Evolutionary conservation across 2,888 invertebrate species (phyloP), one percentile per base, ranked within the genome.

Genomic region (Anodontia alba): DNA sequence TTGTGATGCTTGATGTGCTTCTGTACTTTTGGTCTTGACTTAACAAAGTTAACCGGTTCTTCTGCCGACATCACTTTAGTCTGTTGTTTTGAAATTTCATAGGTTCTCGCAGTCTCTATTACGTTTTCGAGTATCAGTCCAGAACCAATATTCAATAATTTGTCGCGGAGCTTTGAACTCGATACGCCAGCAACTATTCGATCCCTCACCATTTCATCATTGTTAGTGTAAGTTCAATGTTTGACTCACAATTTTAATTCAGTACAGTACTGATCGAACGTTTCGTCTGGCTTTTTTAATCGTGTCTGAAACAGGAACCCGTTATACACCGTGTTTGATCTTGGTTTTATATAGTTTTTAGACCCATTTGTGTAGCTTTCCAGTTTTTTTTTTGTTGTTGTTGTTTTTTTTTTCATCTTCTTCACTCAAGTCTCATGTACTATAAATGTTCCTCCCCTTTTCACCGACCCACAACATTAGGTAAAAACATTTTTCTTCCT

Each of bases 31-130:
- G 7, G 51, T 51, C 57, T 57, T 10, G 57, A 26, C 57, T 57
- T 26, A 29, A 57, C 57, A 38, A 23, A 23, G 36, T 68, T 38
- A 12, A 23, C 23, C 20, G 8, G 8, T 10, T 38, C 23, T 38
- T 68, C 42, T 42, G 8, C 42, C 42, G 42, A 42, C 68, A 33
- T 38, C 12, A 15, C 23, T 33, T 38, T 68, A 23, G 12, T 68
- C 23, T 68, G 68, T 23, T 23, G 23, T 68, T 68, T 68, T 20
- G 68, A 38, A 38, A 68, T 68, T n/a, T 38, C 38, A 38, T 38
- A 38, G 7, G 38, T 8, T 26, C 46, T 42, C 1, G 69, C 69
- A 23, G 23, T 69, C 2, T 69, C 43, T 29, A 69, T 2, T 1
- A 26, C 23, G 7, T 43, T 69, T 29, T 43, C 69, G 1, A 69